A percentile compares a stretch with the other conserved stretches of the same genome.
phyloP scores from a whole-genome alignment of 2,888 invertebrate genomes.

The Lapara coniferarum region DNA sequence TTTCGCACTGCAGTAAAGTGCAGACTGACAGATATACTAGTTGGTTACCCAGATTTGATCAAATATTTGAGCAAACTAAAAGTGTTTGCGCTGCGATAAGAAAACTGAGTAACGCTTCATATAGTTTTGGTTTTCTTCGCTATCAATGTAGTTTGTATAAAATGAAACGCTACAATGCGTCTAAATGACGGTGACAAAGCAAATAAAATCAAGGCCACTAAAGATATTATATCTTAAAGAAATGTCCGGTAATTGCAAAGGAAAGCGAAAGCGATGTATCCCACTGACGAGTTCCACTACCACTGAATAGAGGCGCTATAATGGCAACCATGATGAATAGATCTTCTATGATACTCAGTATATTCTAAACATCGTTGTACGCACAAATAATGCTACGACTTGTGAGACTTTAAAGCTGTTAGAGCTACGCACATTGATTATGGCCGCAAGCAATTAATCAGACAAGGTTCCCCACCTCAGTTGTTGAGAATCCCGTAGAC shows the following conservation, averaged over 20 bases:
- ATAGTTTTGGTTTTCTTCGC: background rate
- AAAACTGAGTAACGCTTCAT: conserved; percentile 6
- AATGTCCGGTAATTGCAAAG: background rate
- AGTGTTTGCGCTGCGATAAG: conserved; percentile 11
- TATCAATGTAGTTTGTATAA: background rate
- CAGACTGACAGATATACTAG: background rate
- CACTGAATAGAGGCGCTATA: background rate
- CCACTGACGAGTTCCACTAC: background rate
- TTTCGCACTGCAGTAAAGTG: conserved; percentile 13
- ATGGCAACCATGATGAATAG: background rate
- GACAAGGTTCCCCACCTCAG: background rate
- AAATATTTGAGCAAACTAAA: conserved; percentile 15
- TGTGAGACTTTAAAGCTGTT: background rate
- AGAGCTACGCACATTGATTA: background rate
- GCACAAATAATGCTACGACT: background rate
- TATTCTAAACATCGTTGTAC: background rate
- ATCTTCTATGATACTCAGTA: background rate
- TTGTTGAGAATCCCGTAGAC: background rate
- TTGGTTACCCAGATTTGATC: background rate
- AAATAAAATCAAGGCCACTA: background rate
- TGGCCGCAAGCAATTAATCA: background rate
- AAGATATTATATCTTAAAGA: background rate
- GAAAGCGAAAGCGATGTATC: conserved; percentile 7
- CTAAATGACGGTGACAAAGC: background rate
- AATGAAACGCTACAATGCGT: background rate